Evolutionary conservation across 1,140 invertebrate genomes (phyloP).

Genomic region (Orchesella cincta): DNA sequence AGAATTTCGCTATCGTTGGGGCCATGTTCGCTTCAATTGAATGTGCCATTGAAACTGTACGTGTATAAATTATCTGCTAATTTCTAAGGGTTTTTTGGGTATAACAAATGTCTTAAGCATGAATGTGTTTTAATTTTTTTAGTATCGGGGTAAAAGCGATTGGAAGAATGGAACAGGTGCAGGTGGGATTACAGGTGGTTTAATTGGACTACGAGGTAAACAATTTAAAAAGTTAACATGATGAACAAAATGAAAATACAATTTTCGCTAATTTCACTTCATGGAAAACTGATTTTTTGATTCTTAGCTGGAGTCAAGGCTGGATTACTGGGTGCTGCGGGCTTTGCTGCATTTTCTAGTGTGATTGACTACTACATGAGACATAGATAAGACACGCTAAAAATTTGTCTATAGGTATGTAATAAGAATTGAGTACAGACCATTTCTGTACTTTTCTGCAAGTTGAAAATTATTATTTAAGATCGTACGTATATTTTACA

Average conservation of each 20-base stretch:
- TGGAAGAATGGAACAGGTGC: slow-evolving; percentile 96
- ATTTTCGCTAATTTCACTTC: too few relatives aligned
- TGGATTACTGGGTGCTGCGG: slow-evolving; percentile 84
- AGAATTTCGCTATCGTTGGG: slow-evolving; percentile 96
- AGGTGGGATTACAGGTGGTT: slow-evolving; percentile 87
- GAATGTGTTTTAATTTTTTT: slow-evolving; percentile 53
- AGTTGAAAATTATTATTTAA: too few relatives aligned
- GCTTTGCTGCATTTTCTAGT: slow-evolving; percentile 94
- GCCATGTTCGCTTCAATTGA: slow-evolving; percentile 89
- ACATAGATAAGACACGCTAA: slow-evolving; percentile 60
- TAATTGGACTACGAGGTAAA: slow-evolving; percentile 89
- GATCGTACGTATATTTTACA: too few relatives aligned
- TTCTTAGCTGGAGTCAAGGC: slow-evolving; percentile 88
- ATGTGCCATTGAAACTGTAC: slow-evolving; percentile 86
- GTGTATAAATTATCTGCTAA: slow-evolving; percentile 47
- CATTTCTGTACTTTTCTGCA: too few relatives aligned
- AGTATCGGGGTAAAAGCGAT: slow-evolving; percentile 89
- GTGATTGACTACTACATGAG: slow-evolving; percentile 94
- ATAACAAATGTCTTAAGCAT: neutral
- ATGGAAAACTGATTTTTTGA: slow-evolving; percentile 12
- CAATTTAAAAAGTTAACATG: slow-evolving; percentile 34
- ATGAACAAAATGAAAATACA: neutral
- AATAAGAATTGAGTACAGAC: too few relatives aligned
- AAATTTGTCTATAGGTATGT: too few relatives aligned
- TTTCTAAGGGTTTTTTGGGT: slow-evolving; percentile 5